phyloP scores from a whole-genome alignment of 2,888 invertebrate genomes.

The Pandemis cinnamomeana region DNA sequence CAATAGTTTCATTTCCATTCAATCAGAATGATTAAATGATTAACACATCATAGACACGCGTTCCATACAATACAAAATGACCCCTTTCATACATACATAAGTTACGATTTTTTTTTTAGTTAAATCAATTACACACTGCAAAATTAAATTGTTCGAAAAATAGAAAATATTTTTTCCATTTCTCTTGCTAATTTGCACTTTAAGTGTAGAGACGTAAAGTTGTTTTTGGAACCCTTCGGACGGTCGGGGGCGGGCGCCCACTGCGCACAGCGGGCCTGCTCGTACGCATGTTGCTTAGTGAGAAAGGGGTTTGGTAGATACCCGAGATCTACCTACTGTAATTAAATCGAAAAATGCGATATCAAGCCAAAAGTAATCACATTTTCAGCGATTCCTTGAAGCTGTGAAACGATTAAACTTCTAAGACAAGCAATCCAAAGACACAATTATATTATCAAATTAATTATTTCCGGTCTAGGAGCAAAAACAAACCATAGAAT shows the following conservation, averaged over 20 bases:
- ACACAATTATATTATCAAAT: too few relatives aligned
- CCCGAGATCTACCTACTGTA: too few relatives aligned
- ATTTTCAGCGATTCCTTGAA: too few relatives aligned
- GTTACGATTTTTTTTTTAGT: neutral
- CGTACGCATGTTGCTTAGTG: constrained; percentile 27
- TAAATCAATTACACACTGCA: neutral
- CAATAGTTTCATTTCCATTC: constrained; percentile 37
- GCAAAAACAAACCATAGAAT: too few relatives aligned
- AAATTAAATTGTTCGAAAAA: neutral
- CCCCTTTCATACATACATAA: neutral
- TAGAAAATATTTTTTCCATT: neutral
- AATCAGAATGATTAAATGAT: constrained; percentile 38
- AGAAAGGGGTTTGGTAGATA: constrained; percentile 22
- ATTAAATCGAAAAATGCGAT: too few relatives aligned
- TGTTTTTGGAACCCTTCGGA: constrained; percentile 37
- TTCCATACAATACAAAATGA: neutral
- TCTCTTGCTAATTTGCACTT: neutral
- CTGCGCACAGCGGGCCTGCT: constrained; percentile 39
- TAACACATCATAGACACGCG: constrained; percentile 35
- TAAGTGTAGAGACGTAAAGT: neutral
- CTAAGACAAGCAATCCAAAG: too few relatives aligned
- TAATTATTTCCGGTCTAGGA: too few relatives aligned
- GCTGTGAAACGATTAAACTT: too few relatives aligned
- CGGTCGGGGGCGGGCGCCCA: constrained; percentile 32
- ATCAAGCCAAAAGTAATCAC: too few relatives aligned